Evolutionary conservation across 1,140 invertebrate species (phyloP).

Genomic region (Meloidogyne hapla): DNA sequence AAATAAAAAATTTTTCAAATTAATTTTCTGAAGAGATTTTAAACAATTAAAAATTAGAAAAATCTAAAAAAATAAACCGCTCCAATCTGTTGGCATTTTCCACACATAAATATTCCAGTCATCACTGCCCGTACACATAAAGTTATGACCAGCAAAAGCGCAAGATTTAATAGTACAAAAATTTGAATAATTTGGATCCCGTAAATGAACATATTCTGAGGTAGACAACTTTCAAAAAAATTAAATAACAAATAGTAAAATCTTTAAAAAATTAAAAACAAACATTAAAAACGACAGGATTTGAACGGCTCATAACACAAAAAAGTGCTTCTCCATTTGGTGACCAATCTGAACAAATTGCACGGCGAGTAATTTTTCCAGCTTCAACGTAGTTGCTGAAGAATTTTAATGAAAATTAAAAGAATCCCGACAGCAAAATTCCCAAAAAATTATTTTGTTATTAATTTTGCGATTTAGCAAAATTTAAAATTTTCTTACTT

Average conservation of each 20-base stretch:
- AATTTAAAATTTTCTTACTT: no score
- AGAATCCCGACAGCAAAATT: constrained; percentile 17
- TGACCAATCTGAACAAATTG: constrained; percentile 38
- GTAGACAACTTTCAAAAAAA: constrained; percentile 35
- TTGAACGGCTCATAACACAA: constrained; percentile 34
- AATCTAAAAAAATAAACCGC: constrained; percentile 26
- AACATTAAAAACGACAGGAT: constrained; percentile 42
- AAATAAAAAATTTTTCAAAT: not conserved
- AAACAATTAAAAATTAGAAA: not conserved
- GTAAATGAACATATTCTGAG: constrained; percentile 64
- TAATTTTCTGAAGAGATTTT: no score
- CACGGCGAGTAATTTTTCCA: constrained; percentile 33
- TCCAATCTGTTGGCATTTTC: constrained; percentile 74
- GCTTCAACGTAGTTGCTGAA: constrained; percentile 32
- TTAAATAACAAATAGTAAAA: not conserved
- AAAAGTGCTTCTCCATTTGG: constrained; percentile 34
- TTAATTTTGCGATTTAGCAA: no score
- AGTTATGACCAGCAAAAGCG: constrained; percentile 83
- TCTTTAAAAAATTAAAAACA: constrained; percentile 15
- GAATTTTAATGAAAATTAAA: constrained; percentile 17
- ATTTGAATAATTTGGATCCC: constrained; percentile 85
- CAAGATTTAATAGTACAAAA: constrained; percentile 96
- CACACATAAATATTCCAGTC: constrained; percentile 93
- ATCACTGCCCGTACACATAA: constrained; percentile 86
- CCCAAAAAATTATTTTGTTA: constrained; percentile 29